Conservation (phyloP, 2,113 vertebrate species). For the Burhinus bistriatus region DNA sequence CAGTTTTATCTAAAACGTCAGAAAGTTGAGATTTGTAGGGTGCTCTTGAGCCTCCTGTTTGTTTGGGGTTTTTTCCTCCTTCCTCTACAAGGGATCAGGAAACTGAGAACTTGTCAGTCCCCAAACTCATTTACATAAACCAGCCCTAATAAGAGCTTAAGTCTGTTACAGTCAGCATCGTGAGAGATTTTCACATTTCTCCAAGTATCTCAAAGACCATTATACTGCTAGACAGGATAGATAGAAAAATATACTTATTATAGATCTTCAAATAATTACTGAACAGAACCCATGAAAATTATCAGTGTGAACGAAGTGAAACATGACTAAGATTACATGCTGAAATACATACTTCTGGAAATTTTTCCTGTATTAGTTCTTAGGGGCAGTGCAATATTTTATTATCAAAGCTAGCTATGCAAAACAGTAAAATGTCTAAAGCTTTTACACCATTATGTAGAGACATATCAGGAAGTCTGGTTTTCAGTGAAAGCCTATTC, state of each 20-base stretch:
- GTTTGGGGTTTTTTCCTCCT: accelerated
- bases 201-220: not conserved
- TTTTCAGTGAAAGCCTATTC: not conserved
- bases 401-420: not conserved
- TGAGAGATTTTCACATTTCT: not conserved
- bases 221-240: not conserved
- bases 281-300: not conserved
- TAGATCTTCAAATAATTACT: not conserved
- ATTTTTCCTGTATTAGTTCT: not conserved
- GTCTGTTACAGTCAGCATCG: not conserved
- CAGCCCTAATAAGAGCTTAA: not conserved
- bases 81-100: not conserved
- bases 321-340: not conserved
- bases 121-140: not conserved
- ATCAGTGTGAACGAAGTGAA: not conserved
- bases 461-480: not conserved
- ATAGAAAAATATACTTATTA: not conserved
- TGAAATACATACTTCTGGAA: not conserved
- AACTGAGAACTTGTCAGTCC: not conserved
- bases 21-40: not conserved
- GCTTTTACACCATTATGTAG: not conserved
- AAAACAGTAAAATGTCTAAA: not conserved
- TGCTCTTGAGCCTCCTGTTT: not conserved
- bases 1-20: not conserved
- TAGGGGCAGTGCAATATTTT: not conserved